phyloP scores from a whole-genome alignment of 2,113 vertebrate genomes.

The Varanus salvator region DNA sequence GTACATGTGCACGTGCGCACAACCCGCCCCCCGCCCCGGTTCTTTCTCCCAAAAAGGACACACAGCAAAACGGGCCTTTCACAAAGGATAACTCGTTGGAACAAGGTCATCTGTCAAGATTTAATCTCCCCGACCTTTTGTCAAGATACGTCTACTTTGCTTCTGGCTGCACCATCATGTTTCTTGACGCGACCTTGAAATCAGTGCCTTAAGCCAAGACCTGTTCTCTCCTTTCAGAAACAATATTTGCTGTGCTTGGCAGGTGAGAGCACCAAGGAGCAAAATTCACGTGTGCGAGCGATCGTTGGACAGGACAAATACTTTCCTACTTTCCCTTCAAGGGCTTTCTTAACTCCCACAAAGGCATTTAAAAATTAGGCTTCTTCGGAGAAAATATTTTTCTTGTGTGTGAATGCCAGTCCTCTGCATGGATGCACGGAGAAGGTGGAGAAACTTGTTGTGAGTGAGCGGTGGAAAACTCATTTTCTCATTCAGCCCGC shows the following conservation, averaged over 20 bases:
- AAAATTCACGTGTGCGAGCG: background rate
- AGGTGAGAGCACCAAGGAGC: background rate
- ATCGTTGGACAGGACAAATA: background rate
- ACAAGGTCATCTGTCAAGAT: background rate
- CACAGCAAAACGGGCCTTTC: background rate
- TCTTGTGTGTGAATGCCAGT: too few relatives aligned
- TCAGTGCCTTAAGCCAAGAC: background rate
- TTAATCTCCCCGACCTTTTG: slow-evolving; percentile 1
- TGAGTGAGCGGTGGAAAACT: background rate
- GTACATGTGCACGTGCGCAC: background rate
- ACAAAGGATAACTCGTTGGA: background rate
- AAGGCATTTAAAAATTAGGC: background rate
- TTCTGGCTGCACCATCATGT: background rate
- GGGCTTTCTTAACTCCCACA: background rate
- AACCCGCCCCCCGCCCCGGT: too few relatives aligned
- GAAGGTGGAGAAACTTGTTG: background rate
- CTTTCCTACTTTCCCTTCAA: background rate
- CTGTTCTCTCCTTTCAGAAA: background rate
- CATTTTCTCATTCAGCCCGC: background rate
- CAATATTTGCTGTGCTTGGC: slow-evolving; percentile 12
- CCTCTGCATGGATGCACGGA: too few relatives aligned
- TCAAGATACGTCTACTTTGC: background rate
- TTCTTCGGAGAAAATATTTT: too few relatives aligned
- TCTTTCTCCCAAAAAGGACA: background rate
- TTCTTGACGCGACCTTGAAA: background rate